Base-by-base conservation (phyloP, 1,140 invertebrate species). In the Stenopsyche tienmushanensis region DNA sequence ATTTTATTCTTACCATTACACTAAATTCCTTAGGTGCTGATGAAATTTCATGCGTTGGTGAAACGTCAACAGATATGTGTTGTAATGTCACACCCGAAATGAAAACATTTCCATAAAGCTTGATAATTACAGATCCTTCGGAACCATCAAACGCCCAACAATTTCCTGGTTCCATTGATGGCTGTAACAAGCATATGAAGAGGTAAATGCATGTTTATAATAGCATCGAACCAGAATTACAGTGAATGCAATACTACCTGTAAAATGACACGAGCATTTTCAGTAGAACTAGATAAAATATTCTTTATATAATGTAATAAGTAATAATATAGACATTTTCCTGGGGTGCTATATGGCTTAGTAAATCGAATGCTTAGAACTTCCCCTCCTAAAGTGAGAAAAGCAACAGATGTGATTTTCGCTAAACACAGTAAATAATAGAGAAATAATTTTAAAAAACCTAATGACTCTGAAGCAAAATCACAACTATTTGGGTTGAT, bases 121-220 rank as follows among this genome's bases (percentile, higher is more conserved):
- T 1, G 13, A 55, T 55, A 2, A 25, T 34, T 1, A 20, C 52
- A 3, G 1, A 34, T 3, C 52, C 52, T 5, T 1, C 18, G 10
- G 52, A 55, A 13, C 52, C 52, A 34, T 55, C 15, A 55, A 55
- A 55, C 18, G 25, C 52, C 52, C 52, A 55, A 39, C 52, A 55
- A 3, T 39, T 17, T 55, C 52, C 52, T 20, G 52, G 52, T 15
- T 34, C 2, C 0, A 55, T 18, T 13, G 10, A 3, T 10, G 49
- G 49, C 49, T 52, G 21, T 49, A 21, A 17, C 9, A 10, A 3
- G 3, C 21, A 24, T 24, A 25, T 9, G 18, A 21, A 17, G 17
- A 15, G 2, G 10, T 5, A 49, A 2, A 3, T 5, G 23, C 10
- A 21, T 2, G 18, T 18, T 2, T 49, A 5, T 9, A 49, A 45